Conservation (phyloP, 1,140 invertebrate genomes). For the Drosophila miranda region DNA sequence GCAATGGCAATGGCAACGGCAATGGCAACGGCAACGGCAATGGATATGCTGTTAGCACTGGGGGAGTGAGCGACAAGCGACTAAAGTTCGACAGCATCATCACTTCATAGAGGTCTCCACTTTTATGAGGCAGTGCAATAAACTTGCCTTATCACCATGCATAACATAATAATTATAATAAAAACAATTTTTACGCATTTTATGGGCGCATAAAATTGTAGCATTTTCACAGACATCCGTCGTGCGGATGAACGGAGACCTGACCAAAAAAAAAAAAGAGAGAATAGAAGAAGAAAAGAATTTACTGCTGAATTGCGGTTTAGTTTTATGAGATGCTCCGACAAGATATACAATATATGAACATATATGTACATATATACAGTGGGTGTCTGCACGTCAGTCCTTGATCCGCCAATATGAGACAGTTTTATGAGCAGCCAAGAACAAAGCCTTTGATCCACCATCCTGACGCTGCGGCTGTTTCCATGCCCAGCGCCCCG, state of each 20-base stretch:
- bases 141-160: constrained; percentile 46
- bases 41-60: not conserved
- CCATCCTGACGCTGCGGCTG: not conserved
- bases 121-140: constrained; percentile 52
- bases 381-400: constrained; percentile 17
- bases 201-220: constrained; percentile 73
- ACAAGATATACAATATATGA: constrained; percentile 43
- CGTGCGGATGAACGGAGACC: not conserved
- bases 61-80: constrained; percentile 9
- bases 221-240: constrained; percentile 58
- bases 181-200: constrained; percentile 77
- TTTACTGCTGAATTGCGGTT: constrained; percentile 80
- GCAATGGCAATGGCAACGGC: not conserved
- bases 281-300: constrained; percentile 32
- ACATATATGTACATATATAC: not conserved
- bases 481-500: no score
- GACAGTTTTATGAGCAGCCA: constrained; percentile 62
- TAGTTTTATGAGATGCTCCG: constrained; percentile 68
- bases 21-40: constrained; percentile 24
- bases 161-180: constrained; percentile 77
- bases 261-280: constrained; percentile 21
- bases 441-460: constrained; percentile 49
- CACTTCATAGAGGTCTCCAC: constrained; percentile 58
- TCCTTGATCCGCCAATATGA: constrained; percentile 42
- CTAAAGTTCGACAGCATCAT: constrained; percentile 60